These are phyloP conservation scores for Corythornis vintsioides DNA, from an alignment of 2,113 vertebrate genomes.

Conservation along the genomic window DNA sequence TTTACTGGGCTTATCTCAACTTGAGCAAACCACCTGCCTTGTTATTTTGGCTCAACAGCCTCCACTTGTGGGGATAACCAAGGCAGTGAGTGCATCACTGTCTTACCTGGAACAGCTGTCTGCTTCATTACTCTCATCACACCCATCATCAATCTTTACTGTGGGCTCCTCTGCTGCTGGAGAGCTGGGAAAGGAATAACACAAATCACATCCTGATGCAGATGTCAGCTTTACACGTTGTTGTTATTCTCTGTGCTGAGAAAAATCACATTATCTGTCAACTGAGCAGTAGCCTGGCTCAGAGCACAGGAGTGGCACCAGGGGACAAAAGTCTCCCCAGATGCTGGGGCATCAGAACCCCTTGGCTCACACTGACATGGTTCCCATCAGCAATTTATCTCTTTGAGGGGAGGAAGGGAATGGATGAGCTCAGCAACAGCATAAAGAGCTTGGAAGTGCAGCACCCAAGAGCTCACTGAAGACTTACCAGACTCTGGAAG, in stretches of 20 bases:
- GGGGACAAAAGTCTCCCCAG: neutral
- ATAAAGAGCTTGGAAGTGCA: neutral
- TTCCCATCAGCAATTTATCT: neutral
- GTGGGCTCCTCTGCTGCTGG: slow-evolving; percentile 73
- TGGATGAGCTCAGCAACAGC: neutral
- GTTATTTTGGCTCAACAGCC: neutral
- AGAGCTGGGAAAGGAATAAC: slow-evolving; percentile 55
- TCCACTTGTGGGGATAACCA: neutral
- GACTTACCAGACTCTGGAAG: neutral
- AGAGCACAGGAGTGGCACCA: neutral
- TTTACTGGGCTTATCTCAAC: neutral
- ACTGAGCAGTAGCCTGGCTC: neutral
- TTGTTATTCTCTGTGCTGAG: too few species aligned
- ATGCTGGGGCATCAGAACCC: neutral
- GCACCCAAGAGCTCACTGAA: neutral
- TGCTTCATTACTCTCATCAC: slow-evolving; percentile 66
- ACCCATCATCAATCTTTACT: slow-evolving; percentile 86
- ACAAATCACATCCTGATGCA: neutral
- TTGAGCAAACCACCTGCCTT: neutral
- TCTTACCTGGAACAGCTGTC: slow-evolving; percentile 82
- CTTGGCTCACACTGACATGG: neutral
- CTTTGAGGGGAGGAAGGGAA: neutral
- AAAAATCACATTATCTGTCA: neutral
- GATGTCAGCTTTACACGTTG: neutral
- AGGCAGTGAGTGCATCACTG: neutral